Conservation (phyloP, 2,888 invertebrate species). For the Drosophila hamatofila region DNA sequence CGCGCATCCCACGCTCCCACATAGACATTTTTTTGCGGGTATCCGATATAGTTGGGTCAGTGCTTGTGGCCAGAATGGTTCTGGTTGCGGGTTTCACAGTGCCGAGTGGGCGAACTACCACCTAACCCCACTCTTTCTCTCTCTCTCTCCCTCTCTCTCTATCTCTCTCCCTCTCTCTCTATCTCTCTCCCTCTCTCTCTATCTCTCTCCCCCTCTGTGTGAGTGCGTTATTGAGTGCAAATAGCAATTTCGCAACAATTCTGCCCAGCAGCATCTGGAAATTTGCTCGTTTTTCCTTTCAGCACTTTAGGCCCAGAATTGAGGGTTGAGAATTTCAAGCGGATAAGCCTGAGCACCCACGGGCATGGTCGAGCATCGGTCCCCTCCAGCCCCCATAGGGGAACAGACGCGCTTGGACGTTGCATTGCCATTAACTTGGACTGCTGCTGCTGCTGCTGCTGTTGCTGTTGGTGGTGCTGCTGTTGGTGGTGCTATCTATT, state of each 20-base stretch:
- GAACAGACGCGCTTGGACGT: background rate
- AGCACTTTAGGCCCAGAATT: constrained; percentile 77
- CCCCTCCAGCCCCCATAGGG: background rate
- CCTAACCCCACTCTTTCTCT: no score
- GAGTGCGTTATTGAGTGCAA: constrained; percentile 83
- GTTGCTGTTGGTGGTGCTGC: constrained; percentile 2
- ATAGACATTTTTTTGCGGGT: constrained; percentile 80
- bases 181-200: background rate
- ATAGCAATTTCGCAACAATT: constrained; percentile 83
- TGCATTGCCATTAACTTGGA: constrained; percentile 61
- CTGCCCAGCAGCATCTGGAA: constrained; percentile 71
- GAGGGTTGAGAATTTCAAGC: constrained; percentile 40
- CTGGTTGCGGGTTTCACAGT: constrained; percentile 77
- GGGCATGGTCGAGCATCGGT: background rate
- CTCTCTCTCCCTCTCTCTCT: background rate
- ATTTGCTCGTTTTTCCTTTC: constrained; percentile 75
- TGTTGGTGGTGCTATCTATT: constrained; percentile 44
- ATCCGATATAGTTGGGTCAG: constrained; percentile 84
- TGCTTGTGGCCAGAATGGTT: constrained; percentile 85
- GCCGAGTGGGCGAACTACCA: constrained; percentile 40
- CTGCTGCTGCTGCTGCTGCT: constrained; percentile 12
- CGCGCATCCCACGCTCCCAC: constrained; percentile 8
- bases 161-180: background rate
- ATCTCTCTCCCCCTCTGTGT: constrained; percentile 23
- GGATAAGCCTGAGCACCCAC: constrained; percentile 21